Conservation (phyloP, 92 coral and sea anemone genomes). For the Blastomussa wellsi region DNA sequence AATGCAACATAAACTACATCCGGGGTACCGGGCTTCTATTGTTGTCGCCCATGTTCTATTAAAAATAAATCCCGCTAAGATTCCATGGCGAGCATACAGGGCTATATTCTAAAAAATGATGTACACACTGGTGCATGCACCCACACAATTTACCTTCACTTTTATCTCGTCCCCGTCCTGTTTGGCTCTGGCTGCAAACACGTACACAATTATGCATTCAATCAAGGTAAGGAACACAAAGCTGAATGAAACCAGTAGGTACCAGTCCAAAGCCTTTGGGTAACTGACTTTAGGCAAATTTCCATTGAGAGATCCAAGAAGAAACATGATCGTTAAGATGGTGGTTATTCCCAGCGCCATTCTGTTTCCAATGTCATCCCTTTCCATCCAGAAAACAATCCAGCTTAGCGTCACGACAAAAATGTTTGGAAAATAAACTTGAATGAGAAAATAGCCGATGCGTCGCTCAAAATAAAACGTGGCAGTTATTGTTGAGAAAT, state of each 20-base stretch:
- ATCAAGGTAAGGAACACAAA: constrained; percentile 53
- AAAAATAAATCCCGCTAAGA: too few species aligned
- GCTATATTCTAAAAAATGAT: too few species aligned
- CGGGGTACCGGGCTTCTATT: too few species aligned
- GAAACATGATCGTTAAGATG: constrained; percentile 67
- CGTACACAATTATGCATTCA: constrained; percentile 48
- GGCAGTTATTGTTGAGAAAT: constrained; percentile 24
- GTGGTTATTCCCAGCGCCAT: constrained; percentile 74
- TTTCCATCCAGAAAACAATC: constrained; percentile 84
- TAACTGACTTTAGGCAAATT: constrained; percentile 67
- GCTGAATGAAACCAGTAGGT: constrained; percentile 50
- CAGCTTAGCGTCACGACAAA: constrained; percentile 73
- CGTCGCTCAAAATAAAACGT: constrained; percentile 70
- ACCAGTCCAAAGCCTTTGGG: constrained; percentile 67
- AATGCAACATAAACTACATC: too few species aligned
- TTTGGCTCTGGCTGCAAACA: background rate
- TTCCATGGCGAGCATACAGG: too few species aligned
- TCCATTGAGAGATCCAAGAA: constrained; percentile 66
- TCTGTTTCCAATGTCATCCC: constrained; percentile 65
- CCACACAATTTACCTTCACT: background rate
- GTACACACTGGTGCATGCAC: too few species aligned
- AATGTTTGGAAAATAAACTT: constrained; percentile 75
- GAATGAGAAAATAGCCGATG: constrained; percentile 78
- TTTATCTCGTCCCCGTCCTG: background rate
- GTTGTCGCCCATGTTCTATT: too few species aligned